Evolutionary conservation across 2,113 vertebrate genomes (phyloP).

Genomic region (Sapajus apella): DNA sequence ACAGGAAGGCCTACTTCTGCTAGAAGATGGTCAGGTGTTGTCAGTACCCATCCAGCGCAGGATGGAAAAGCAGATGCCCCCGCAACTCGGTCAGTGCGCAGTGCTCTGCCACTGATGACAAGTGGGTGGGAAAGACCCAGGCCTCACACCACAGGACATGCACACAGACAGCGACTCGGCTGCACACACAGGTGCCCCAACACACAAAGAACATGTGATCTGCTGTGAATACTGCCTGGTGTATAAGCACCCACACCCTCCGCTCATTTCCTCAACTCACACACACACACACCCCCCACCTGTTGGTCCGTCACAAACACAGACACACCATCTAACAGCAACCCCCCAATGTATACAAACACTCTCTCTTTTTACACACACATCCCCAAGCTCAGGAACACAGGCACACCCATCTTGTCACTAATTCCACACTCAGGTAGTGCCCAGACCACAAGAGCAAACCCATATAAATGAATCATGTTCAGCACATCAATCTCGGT

Average conservation of each 20-base stretch:
- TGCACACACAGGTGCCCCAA: neutral
- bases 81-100: neutral
- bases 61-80: neutral
- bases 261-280: neutral
- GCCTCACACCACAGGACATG: neutral
- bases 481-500: slow-evolving; percentile 80
- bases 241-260: too few species aligned
- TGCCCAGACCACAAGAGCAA: slow-evolving; percentile 65
- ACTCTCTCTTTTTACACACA: neutral
- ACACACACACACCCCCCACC: neutral
- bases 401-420: slow-evolving; percentile 30
- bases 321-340: neutral
- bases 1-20: neutral
- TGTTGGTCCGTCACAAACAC: neutral
- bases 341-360: neutral
- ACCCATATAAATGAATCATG: slow-evolving; percentile 75
- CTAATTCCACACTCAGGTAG: slow-evolving; percentile 47
- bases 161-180: slow-evolving; percentile 31
- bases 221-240: neutral
- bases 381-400: neutral
- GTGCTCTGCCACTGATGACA: neutral
- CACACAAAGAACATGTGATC: neutral
- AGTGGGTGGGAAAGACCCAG: neutral
- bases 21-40: neutral
- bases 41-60: neutral